Evolutionary conservation across 2,797 vertebrate species (phyloP).

Genomic region (Sphenodon punctatus): DNA sequence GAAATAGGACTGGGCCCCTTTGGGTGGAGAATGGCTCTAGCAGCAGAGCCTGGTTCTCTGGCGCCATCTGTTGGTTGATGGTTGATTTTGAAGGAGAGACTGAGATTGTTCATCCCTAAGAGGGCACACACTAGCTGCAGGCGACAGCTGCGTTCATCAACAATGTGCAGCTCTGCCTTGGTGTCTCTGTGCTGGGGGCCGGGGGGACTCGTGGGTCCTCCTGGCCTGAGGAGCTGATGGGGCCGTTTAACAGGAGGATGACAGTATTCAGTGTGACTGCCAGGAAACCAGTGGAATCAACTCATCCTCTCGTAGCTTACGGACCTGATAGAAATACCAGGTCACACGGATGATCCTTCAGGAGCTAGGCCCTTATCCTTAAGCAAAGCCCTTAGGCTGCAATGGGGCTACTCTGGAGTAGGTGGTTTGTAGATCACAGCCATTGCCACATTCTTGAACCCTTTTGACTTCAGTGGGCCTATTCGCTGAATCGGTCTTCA

Average conservation of each 20-base stretch:
- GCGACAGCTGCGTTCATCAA: neutral
- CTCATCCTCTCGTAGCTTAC: no score
- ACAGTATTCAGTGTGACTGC: neutral
- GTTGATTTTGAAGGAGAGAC: no score
- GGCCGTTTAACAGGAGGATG: neutral
- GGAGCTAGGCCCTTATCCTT: slow-evolving; percentile 51
- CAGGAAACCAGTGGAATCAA: slow-evolving; percentile 11
- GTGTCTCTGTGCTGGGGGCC: neutral
- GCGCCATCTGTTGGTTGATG: no score
- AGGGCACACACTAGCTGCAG: neutral
- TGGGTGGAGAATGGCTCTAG: slow-evolving; percentile 25
- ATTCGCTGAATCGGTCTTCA: no score
- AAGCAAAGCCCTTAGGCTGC: slow-evolving; percentile 51
- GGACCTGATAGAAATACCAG: no score
- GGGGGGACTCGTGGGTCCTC: neutral
- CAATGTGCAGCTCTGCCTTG: neutral
- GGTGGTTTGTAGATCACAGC: no score
- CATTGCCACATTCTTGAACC: no score
- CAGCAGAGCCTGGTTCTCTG: no score
- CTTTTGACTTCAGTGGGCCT: no score
- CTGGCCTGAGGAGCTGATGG: neutral
- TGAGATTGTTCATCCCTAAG: neutral
- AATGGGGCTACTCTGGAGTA: slow-evolving; percentile 18
- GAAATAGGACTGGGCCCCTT: slow-evolving; percentile 10
- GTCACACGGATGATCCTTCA: slow-evolving; percentile 2